Conservation (phyloP, 1,140 invertebrate genomes). For the Lutraria rhynchaena region DNA sequence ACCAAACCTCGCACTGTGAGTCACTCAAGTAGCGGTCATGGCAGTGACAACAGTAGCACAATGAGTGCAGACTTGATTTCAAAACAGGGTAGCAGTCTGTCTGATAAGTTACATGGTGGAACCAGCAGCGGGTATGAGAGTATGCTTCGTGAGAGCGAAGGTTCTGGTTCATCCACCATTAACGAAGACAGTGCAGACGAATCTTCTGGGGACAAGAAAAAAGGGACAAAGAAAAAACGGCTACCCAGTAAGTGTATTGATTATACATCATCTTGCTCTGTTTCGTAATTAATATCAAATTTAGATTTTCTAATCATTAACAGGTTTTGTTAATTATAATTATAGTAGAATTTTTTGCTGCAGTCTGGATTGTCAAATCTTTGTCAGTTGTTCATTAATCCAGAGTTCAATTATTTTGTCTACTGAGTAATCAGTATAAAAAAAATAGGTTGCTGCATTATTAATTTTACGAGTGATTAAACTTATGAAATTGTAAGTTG, state of each 20-base stretch:
- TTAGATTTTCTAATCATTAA: too few species aligned
- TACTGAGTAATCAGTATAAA: too few species aligned
- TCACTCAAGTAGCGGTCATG: slow-evolving; percentile 82
- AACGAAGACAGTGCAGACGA: slow-evolving; percentile 81
- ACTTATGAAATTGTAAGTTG: too few species aligned
- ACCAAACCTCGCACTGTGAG: slow-evolving; percentile 79
- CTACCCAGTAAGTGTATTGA: slow-evolving; percentile 69
- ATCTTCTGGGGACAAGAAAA: slow-evolving; percentile 76
- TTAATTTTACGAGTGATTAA: too few species aligned
- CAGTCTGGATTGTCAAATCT: too few species aligned
- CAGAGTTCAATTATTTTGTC: too few species aligned
- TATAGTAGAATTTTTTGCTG: too few species aligned
- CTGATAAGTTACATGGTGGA: slow-evolving; percentile 80
- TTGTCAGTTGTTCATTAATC: too few species aligned
- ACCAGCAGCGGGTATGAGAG: slow-evolving; percentile 94
- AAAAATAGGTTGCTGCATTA: too few species aligned
- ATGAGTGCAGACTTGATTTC: slow-evolving; percentile 75
- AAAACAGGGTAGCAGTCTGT: slow-evolving; percentile 68
- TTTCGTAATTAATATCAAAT: background rate
- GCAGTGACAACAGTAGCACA: slow-evolving; percentile 80
- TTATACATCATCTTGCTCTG: background rate
- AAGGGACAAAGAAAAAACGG: slow-evolving; percentile 75
- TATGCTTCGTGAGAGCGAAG: slow-evolving; percentile 89
- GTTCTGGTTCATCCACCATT: slow-evolving; percentile 84
- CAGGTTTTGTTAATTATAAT: too few species aligned